Evolutionary conservation across 2,797 vertebrate species (phyloP).

Genomic region (Hyperoplus lanceolatus): DNA sequence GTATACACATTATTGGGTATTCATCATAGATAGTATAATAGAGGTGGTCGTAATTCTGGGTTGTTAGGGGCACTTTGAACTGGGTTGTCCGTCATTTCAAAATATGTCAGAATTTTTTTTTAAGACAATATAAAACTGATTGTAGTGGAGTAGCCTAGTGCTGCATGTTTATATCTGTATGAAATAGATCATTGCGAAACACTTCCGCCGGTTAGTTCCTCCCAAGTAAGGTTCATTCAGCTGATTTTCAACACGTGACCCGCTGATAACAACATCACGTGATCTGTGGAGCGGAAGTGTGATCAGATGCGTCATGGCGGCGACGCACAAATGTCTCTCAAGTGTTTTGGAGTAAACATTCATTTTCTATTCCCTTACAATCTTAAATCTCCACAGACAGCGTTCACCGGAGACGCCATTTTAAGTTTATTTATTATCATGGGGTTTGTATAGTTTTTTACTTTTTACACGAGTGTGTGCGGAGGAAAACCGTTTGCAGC

Average conservation of each 20-base stretch:
- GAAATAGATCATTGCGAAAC: too few species aligned
- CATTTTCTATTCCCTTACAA: neutral
- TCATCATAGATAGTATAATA: too few species aligned
- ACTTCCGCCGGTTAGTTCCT: too few species aligned
- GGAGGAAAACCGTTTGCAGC: neutral
- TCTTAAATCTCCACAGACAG: fast-evolving
- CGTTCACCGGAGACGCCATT: fast-evolving
- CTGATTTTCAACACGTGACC: constrained; percentile 47
- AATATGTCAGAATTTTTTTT: too few species aligned
- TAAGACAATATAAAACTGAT: too few species aligned
- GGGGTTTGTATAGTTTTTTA: neutral
- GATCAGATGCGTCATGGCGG: constrained; percentile 61
- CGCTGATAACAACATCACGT: constrained; percentile 40
- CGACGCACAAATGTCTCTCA: neutral
- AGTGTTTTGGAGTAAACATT: neutral
- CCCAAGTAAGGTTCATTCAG: too few species aligned
- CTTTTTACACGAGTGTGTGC: neutral
- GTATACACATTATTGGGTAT: too few species aligned
- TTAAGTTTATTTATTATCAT: fast-evolving
- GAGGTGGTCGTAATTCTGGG: too few species aligned
- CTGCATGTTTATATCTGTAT: too few species aligned
- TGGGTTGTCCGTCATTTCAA: too few species aligned
- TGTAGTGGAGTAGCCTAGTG: too few species aligned
- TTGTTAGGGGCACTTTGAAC: too few species aligned
- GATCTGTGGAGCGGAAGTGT: constrained; percentile 57